Base-by-base conservation (phyloP, 2,113 vertebrate genomes). In the Cygnus atratus region DNA sequence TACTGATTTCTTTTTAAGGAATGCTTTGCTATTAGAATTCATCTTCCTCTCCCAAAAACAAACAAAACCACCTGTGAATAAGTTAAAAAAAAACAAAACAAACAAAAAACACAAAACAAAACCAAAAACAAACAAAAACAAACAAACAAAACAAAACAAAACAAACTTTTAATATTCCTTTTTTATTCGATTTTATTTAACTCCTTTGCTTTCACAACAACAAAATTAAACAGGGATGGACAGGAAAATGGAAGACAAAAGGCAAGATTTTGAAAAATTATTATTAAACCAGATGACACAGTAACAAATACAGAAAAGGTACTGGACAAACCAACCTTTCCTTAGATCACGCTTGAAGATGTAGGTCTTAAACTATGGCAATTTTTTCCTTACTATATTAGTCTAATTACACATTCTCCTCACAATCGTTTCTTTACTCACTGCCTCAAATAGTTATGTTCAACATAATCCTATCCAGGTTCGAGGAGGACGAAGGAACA, bases 291-390 rank as follows among this genome's bases (percentile, higher is more conserved):
- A 90, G 39, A 11, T 73, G 58, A 85, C 35, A 83, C 3, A 68
- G 39, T 52, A 75, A 79, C 19, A 43, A 50, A 73, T 35, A 73
- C 33, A 66, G 80, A 74, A 58, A 90, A 80, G 39, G 20, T 70
- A 44, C 31, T 74, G 80, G 28, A 74, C 59, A 87, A 92, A 95
- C 31, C 80, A 84, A 58, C 25, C 13, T 61, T 76, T 84, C 72
- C 84, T 46, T 44, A 73, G 17, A 70, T 80, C 68, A 74, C 68
- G 91, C 24, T 68, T 63, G 15, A 76, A 77, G 3, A 48, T 10
- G 3, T 48, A 48, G 20, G 46, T 48, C 46, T 48, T 48, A 22
- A 48, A 48, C 46, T 13, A 68, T 31, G n/a, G 41, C 11, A 4
- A 59, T 22, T 63, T 95, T 74, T 74, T 35, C 71, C 50, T 25